Base-by-base conservation (phyloP, 1,140 invertebrate genomes). In the Drosophila truncata region DNA sequence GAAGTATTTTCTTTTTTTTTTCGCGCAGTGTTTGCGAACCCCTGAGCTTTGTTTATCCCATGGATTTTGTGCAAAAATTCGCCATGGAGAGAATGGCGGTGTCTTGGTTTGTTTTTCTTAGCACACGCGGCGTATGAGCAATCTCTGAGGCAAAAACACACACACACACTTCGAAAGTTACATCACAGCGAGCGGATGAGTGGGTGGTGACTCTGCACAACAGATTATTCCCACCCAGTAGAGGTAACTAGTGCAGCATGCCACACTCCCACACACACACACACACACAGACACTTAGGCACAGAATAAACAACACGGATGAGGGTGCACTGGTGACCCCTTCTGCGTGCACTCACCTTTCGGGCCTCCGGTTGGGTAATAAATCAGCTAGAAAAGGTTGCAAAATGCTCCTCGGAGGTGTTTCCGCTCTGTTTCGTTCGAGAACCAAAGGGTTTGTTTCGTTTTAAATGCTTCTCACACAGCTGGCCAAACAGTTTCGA, bases 121-220 rank as follows among this genome's bases (percentile, higher is more conserved):
- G 55, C 46, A 73, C 46, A 88, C 59, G 72, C 77, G 83, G 84
- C 84, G 84, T 87, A 87, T 87, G 80, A 87, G 84, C 85, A 88
- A 87, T 87, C 58, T 82, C 31, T 18, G 54, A 39, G n/a, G 10
- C 10, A 18, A 10, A 52, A 25, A 46, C 64, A 42, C 47, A 46
- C 75, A 42, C 52, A 54, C 41, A 55, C 39, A 61, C 47, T 54
- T 9, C 20, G 23, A 58, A 54, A 67, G 84, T 87, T 87, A 88
- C 80, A 86, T 87, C 84, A 87, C 77, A 73, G 11, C 10, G 29
- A 20, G 39, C 35, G 62, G 37, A 44, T 70, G 66, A 52, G 61
- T 55, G 44, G 42, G 66, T 10, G 63, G 29, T 52, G 78, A 57
- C 42, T 49, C 58, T 62, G 50, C 29, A 46, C 55, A 23, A 42